Base-by-base conservation (phyloP, 2,113 vertebrate species). In the Archocentrus centrarchus region DNA sequence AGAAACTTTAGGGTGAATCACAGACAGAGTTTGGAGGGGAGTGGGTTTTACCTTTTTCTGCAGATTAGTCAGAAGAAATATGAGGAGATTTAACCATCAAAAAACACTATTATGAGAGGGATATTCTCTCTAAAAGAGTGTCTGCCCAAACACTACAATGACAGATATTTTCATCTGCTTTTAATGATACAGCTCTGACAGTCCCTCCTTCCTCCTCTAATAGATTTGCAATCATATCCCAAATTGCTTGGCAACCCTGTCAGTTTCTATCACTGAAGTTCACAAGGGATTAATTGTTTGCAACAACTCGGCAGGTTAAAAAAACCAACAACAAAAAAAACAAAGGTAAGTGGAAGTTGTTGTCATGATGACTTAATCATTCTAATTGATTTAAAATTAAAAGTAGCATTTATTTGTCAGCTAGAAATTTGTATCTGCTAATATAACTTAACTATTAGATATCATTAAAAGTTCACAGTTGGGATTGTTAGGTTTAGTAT, bases 201-300 rank as follows among this genome's bases (percentile, higher is more conserved):
- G 37, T 73, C 68, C 84, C 35, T 47, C 37, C 75, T 57, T 55
- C 82, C n/a, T 53, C 4, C n/a, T 32, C 55, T 76, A 82, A 85
- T 75, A 80, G 68, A 86, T 83, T 87, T 62, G 47, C 81, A 85
- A 60, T 81, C 11, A 3, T 66, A 77, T 79, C 30, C 75, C 81
- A 90, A 84, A 92, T 89, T 53, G 80, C 86, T 68, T 73, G 77
- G 86, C 59, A 90, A 81, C 84, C 61, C n/a, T 6, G 22, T 77
- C 80, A 77, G 61, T 30, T 59, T 81, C 78, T 64, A 41, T 81
- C 80, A 66, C 53, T 55, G 30, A 73, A 47, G 68, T 79, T 87
- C 75, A 57, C 64, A 7, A 59, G 76, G 79, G 66, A 87, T 81
- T 47, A 41, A 27, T 35, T 80, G 79, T 81, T 60, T 35, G 35